Evolutionary conservation across 2,888 invertebrate genomes (phyloP).

Genomic region (Acleris sparsana): DNA sequence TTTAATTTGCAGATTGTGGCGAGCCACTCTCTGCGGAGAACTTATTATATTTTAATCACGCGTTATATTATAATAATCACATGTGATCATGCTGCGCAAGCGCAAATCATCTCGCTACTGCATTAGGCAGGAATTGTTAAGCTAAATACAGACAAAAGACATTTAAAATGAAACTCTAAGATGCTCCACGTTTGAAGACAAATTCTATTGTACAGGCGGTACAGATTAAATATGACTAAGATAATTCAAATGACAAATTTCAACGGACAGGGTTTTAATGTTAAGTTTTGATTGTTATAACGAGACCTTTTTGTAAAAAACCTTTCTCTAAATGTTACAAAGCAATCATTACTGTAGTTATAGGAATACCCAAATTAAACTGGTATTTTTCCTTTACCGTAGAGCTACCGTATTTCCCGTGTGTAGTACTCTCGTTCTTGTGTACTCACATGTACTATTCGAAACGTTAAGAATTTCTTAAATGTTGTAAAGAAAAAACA

Average conservation of each 20-base stretch:
- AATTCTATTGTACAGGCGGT: neutral
- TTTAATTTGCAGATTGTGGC: conserved; percentile 17
- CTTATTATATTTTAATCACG: conserved; percentile 32
- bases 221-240: conserved; percentile 9
- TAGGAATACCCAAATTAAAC: too few species aligned
- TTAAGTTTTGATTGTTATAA: too few species aligned
- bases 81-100: conserved; percentile 12
- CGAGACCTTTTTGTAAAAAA: too few species aligned
- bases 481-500: too few species aligned
- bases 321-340: too few species aligned
- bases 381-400: too few species aligned
- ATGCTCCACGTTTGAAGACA: neutral
- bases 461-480: too few species aligned
- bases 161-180: conserved; percentile 1
- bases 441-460: too few species aligned
- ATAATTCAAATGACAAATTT: neutral
- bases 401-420: too few species aligned
- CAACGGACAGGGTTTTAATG: too few species aligned
- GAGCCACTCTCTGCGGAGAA: conserved; percentile 20
- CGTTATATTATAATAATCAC: conserved; percentile 14
- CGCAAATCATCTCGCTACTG: conserved; percentile 27
- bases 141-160: neutral
- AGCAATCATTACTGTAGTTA: too few species aligned
- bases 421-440: too few species aligned
- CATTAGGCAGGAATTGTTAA: conserved; percentile 16